Evolutionary conservation across 2,888 invertebrate genomes (phyloP), one percentile per base, ranked within the genome.

Genomic region (Hydrotaea diabolus): DNA sequence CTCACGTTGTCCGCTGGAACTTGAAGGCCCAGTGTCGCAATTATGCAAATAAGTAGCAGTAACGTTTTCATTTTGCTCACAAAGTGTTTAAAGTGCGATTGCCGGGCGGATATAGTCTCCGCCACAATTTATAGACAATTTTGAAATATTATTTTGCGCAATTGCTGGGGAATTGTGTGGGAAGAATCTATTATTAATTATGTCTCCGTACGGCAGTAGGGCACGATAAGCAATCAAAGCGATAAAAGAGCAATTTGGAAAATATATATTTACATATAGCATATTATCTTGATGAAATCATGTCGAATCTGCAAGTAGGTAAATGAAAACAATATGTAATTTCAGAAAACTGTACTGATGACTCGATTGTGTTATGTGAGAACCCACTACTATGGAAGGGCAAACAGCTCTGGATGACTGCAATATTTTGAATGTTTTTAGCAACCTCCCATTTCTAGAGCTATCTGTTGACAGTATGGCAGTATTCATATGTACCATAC

Each of bases 1-100:
- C 74, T 74, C n/a, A 74, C 74, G 23, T 74, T 59, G 9, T 43
- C 53, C 15, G 57, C 74, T 15, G 9, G 46, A n/a, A 59, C 59
- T 62, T 62, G 23, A n/a, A 74, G 46, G 39, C 62, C 46, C 21
- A 59, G 9, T 5, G 59, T 59, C 23, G 59, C 21, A 21, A 62
- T 57, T 43, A 74, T 46, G 43, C 43, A 17, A 62, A 74, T 74
- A 23, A 43, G 39, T 2, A 69, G 39, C 21, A 69, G 69, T 43
- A 74, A 4, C 9, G 1, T 43, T 19, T 39, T 53, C 74, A 74
- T 74, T 21, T 46, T 43, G 21, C 19, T 55, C 21, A 8, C 11
- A 13, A 26, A 59, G 15, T 15, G 59, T 23, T 26, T 26, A 26
- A 59, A 59, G 26, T 9, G 2, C 13, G 59, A 39, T 59, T 21